These are phyloP conservation scores for Mus minutoides DNA, from an alignment of 2,797 vertebrate genomes.

Conservation along the genomic window DNA sequence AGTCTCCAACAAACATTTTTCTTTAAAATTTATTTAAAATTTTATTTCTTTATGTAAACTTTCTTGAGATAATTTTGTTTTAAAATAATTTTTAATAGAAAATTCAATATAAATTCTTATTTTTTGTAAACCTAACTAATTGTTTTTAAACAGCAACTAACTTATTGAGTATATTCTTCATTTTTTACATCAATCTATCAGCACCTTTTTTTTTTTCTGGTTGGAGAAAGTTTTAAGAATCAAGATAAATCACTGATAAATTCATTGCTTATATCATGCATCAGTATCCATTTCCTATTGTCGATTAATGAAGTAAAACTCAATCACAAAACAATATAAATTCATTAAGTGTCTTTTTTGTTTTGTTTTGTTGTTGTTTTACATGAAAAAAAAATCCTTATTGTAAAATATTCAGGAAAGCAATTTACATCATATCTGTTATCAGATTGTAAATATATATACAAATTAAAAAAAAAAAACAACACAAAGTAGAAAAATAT, in stretches of 20 bases:
- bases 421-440: too few species aligned
- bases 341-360: not conserved
- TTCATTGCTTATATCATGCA: not conserved
- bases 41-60: not conserved
- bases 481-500: too few species aligned
- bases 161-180: not conserved
- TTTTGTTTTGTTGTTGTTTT: too few species aligned
- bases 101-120: not conserved
- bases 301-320: not conserved
- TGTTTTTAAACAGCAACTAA: not conserved
- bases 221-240: not conserved
- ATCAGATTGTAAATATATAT: too few species aligned
- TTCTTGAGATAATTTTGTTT: not conserved
- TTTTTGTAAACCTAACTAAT: not conserved
- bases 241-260: not conserved
- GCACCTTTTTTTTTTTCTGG: not conserved
- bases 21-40: constrained; percentile 32
- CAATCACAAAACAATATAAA: not conserved
- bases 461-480: too few species aligned
- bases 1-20: not conserved
- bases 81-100: not conserved
- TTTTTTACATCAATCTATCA: not conserved
- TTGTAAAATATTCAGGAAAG: too few species aligned
- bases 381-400: too few species aligned
- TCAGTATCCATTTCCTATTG: not conserved